Conservation (phyloP, 2,888 invertebrate species). For the Patella caerulea region DNA sequence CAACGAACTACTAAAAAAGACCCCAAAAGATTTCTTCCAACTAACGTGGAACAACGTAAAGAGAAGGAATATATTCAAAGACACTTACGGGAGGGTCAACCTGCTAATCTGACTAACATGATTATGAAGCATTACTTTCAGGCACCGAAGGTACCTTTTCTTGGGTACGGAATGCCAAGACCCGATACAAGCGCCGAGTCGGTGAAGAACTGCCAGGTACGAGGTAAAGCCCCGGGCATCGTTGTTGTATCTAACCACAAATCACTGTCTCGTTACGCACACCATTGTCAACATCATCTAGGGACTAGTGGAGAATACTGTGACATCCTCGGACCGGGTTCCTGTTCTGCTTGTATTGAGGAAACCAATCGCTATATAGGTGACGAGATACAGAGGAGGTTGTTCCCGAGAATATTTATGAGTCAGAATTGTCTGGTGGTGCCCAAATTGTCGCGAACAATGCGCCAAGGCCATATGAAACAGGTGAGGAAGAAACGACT, state of each 20-base stretch:
- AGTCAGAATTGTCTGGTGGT: slow-evolving; percentile 29
- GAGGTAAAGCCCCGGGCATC: slow-evolving; percentile 23
- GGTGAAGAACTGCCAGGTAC: slow-evolving; percentile 17
- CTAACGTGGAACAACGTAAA: slow-evolving; percentile 45
- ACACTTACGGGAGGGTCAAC: slow-evolving; percentile 40
- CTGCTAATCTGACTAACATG: slow-evolving; percentile 48
- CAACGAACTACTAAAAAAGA: slow-evolving; percentile 29
- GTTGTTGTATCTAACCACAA: slow-evolving; percentile 29
- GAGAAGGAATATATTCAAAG: slow-evolving; percentile 54
- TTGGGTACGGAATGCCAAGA: slow-evolving; percentile 54
- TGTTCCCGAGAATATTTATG: slow-evolving; percentile 53
- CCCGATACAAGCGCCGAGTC: slow-evolving; percentile 46
- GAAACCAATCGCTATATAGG: slow-evolving; percentile 55
- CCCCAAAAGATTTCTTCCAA: slow-evolving; percentile 26
- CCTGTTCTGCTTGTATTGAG: slow-evolving; percentile 57
- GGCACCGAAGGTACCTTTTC: slow-evolving; percentile 29
- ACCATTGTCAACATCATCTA: slow-evolving; percentile 20
- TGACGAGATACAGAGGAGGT: slow-evolving; percentile 51
- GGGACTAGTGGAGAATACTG: slow-evolving; percentile 45
- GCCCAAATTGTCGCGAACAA: slow-evolving; percentile 23
- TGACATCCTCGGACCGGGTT: slow-evolving; percentile 55
- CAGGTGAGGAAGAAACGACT: slow-evolving; percentile 45
- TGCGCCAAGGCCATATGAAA: slow-evolving; percentile 48
- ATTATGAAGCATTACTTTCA: slow-evolving; percentile 50
- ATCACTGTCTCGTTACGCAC: slow-evolving; percentile 21